A percentile compares a stretch with the other conserved stretches of the same genome.
phyloP scores from a whole-genome alignment of 2,888 invertebrate species.

The Drosophila mettleri region DNA sequence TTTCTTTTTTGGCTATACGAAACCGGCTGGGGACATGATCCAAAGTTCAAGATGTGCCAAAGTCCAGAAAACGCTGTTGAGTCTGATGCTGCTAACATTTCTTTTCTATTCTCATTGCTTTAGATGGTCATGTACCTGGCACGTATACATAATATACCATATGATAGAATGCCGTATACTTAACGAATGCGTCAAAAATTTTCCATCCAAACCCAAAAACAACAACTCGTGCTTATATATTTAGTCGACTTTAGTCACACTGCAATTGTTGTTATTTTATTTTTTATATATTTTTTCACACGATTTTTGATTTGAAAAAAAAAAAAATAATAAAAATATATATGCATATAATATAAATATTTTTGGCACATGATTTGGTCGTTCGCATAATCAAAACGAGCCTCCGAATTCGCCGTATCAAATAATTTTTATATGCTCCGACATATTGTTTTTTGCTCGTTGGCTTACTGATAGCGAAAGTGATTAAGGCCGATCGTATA shows the following conservation, averaged over 20 bases:
- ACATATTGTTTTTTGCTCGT: slow-evolving; percentile 20
- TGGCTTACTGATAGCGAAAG: slow-evolving; percentile 45
- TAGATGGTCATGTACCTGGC: slow-evolving; percentile 22
- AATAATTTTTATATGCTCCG: slow-evolving; percentile 15
- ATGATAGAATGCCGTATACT: slow-evolving; percentile 19
- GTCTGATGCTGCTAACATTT: slow-evolving; percentile 24
- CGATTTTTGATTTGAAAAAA: slow-evolving; percentile 5
- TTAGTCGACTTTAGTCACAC: slow-evolving; percentile 14
- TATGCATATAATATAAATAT: slow-evolving; percentile 13
- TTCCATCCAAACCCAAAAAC: slow-evolving; percentile 28
- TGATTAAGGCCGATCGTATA: slow-evolving; percentile 31
- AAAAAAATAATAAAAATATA: neutral
- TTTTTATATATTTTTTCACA: slow-evolving; percentile 1
- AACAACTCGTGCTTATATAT: slow-evolving; percentile 12
- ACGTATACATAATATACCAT: slow-evolving; percentile 15
- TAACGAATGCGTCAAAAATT: slow-evolving; percentile 19
- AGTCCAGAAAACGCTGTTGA: slow-evolving; percentile 28
- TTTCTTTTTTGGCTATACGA: neutral
- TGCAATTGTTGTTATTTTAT: neutral
- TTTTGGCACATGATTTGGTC: slow-evolving; percentile 62
- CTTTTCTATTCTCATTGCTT: slow-evolving; percentile 4
- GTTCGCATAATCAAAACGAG: slow-evolving; percentile 34
- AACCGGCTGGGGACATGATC: slow-evolving; percentile 28
- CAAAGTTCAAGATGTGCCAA: slow-evolving; percentile 58
- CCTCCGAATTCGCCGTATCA: slow-evolving; percentile 22